Conservation (phyloP, 2,797 vertebrate species). For the Urophycis tenuis region DNA sequence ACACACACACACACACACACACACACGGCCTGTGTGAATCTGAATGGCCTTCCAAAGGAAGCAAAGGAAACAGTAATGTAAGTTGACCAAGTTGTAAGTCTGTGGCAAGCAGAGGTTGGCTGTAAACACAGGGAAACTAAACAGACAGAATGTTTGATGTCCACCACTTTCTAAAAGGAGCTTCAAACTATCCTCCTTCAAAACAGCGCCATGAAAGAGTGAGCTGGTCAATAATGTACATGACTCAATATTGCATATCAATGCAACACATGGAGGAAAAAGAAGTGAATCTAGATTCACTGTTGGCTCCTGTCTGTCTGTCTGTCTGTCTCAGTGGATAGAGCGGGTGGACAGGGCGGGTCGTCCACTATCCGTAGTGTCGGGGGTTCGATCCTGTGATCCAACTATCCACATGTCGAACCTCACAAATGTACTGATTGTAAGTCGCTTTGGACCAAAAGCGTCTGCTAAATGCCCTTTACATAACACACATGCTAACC, state of each 20-base stretch:
- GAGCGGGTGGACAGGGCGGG: no score
- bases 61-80: background rate
- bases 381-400: no score
- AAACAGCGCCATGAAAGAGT: background rate
- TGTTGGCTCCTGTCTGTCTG: no score
- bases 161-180: background rate
- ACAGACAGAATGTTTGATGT: background rate
- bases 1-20: conserved; percentile 51
- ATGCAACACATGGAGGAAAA: no score
- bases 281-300: no score
- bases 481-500: no score
- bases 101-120: background rate
- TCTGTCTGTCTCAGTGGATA: no score
- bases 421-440: no score
- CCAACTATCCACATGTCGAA: no score
- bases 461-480: no score
- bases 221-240: background rate
- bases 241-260: background rate
- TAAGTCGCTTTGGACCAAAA: no score
- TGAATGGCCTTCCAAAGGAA: background rate
- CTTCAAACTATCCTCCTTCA: background rate
- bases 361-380: no score
- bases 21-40: conserved; percentile 32
- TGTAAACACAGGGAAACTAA: background rate
- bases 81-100: background rate